Percentiles rank a stretch among this genome's conserved stretches.
Evolutionary conservation across 2,888 invertebrate species (phyloP).

Genomic region (Rhagonycha lutea): DNA sequence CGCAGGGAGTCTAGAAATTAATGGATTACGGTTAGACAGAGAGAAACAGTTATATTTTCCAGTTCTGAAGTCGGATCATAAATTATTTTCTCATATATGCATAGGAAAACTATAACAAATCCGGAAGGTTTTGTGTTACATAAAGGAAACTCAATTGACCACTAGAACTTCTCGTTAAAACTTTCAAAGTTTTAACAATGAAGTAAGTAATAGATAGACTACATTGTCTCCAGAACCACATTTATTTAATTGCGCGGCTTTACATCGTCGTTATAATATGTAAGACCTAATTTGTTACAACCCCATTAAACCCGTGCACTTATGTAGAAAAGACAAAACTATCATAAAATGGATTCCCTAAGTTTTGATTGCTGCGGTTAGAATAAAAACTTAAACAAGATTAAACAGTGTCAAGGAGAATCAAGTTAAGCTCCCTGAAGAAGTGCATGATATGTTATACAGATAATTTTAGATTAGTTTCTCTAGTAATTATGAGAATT

Average conservation of each 20-base stretch:
- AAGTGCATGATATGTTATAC: not conserved
- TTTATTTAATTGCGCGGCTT: not conserved
- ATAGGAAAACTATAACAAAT: too few relatives aligned
- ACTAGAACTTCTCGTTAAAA: too few relatives aligned
- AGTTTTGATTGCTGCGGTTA: not conserved
- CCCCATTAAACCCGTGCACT: not conserved
- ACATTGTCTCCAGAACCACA: not conserved
- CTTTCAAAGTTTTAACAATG: not conserved
- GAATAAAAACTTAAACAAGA: not conserved
- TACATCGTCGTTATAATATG: not conserved
- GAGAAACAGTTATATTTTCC: too few relatives aligned
- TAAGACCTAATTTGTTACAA: not conserved
- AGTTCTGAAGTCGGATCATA: too few relatives aligned
- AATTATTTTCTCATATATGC: too few relatives aligned
- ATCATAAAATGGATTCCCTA: not conserved
- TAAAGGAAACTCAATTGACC: too few relatives aligned
- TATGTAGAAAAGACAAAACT: not conserved
- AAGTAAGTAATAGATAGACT: not conserved
- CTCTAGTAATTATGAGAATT: not conserved
- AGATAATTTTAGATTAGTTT: not conserved
- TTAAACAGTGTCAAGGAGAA: not conserved
- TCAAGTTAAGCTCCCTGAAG: not conserved
- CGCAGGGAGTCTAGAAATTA: too few relatives aligned
- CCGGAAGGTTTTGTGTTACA: too few relatives aligned
- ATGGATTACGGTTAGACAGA: too few relatives aligned